Percentiles rank a stretch among this genome's conserved stretches.
phyloP scores from a whole-genome alignment of 1,140 invertebrate genomes.

The Chrysomallon squamiferum region DNA sequence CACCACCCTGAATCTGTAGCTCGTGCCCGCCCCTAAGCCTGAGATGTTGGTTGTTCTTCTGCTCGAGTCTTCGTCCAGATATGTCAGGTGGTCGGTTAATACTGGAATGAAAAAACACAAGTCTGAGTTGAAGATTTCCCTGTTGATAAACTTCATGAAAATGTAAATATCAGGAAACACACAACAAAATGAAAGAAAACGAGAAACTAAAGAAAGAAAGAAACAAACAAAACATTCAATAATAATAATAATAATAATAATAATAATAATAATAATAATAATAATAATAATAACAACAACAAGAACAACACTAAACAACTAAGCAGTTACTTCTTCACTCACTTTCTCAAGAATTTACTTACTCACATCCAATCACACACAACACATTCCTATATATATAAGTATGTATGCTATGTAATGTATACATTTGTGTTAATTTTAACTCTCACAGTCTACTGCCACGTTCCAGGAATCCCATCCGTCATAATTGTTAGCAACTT shows the following conservation, averaged over 20 bases:
- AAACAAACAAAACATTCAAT: not conserved
- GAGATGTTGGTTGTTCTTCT: slow-evolving; percentile 8
- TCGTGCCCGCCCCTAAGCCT: slow-evolving; percentile 80
- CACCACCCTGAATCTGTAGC: slow-evolving; percentile 88
- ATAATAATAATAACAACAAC: no score
- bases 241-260: not conserved
- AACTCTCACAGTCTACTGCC: not conserved
- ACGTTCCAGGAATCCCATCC: slow-evolving; percentile 77
- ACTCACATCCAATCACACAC: not conserved
- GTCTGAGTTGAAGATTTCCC: not conserved
- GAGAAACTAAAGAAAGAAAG: not conserved
- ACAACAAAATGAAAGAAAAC: not conserved
- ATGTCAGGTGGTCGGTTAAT: not conserved
- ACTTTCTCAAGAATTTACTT: no score
- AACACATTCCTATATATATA: not conserved
- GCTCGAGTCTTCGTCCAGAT: not conserved
- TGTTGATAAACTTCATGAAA: not conserved
- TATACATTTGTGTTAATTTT: no score
- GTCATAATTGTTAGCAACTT: slow-evolving; percentile 86
- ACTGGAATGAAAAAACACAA: not conserved
- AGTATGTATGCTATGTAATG: no score
- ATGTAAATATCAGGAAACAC: not conserved
- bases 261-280: not conserved
- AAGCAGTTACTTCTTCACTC: no score
- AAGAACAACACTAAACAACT: no score